These are phyloP conservation scores for Archivesica marissinica DNA, from an alignment of 1,140 invertebrate species.

Conservation along the genomic window DNA sequence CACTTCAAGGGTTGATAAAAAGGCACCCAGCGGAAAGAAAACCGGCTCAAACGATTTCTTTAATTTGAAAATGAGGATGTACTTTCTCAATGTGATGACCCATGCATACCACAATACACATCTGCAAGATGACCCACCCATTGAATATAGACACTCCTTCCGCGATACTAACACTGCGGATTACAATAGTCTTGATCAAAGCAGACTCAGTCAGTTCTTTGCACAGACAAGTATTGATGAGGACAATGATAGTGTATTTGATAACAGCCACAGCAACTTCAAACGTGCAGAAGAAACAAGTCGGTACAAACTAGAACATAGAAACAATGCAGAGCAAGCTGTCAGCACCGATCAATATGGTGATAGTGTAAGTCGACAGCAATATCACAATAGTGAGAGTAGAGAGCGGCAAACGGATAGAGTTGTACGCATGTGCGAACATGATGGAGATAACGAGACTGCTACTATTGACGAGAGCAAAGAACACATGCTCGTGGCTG, in stretches of 20 bases:
- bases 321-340: background rate
- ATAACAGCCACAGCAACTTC: background rate
- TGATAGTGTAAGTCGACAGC: too few relatives aligned
- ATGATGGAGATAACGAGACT: too few relatives aligned
- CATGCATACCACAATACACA: background rate
- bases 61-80: constrained; percentile 51
- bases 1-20: constrained; percentile 9
- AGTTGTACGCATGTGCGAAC: too few relatives aligned
- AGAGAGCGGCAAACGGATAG: too few relatives aligned
- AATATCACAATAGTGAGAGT: too few relatives aligned
- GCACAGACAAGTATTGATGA: constrained; percentile 11
- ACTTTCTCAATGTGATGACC: constrained; percentile 50
- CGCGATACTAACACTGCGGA: background rate
- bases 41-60: constrained; percentile 37
- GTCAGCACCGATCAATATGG: background rate
- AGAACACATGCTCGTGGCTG: too few relatives aligned
- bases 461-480: too few relatives aligned
- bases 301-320: background rate
- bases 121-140: background rate
- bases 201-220: background rate
- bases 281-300: background rate
- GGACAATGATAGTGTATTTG: background rate
- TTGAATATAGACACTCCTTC: background rate
- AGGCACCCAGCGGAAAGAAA: background rate
- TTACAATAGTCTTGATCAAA: background rate